These are phyloP conservation scores for Chaunax sp. DNA, from an alignment of 2,797 vertebrate species.

Conservation along the genomic window DNA sequence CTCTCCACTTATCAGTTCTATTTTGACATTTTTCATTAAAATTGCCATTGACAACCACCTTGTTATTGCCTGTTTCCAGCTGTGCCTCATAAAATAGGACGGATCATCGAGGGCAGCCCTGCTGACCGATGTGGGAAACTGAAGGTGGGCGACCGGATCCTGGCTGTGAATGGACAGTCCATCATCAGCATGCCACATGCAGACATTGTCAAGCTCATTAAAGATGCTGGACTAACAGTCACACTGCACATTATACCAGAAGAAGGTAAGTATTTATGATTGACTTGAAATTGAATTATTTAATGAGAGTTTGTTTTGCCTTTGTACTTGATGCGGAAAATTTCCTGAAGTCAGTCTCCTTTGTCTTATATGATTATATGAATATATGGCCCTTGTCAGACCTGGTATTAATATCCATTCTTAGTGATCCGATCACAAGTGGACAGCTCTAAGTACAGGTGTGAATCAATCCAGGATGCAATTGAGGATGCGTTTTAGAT, in stretches of 20 bases:
- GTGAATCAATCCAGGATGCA: too few relatives aligned
- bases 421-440: too few relatives aligned
- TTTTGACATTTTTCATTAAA: slow-evolving; percentile 27
- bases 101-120: slow-evolving; percentile 98
- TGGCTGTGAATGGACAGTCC: slow-evolving; percentile 98
- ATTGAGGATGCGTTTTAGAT: too few relatives aligned
- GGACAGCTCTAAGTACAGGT: too few relatives aligned
- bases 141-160: slow-evolving; percentile 98
- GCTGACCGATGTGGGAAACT: slow-evolving; percentile 97
- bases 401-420: too few relatives aligned
- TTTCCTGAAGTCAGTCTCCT: neutral
- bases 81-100: slow-evolving; percentile 99
- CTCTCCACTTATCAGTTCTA: neutral
- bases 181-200: slow-evolving; percentile 99
- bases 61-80: slow-evolving; percentile 78
- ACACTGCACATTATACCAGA: slow-evolving; percentile 99
- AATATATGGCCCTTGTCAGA: too few relatives aligned
- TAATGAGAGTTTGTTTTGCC: neutral
- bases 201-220: slow-evolving; percentile 99
- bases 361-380: too few relatives aligned
- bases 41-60: slow-evolving; percentile 21
- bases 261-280: slow-evolving; percentile 88
- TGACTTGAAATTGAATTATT: neutral
- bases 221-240: slow-evolving; percentile 97
- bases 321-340: neutral